Evolutionary conservation across 1,140 invertebrate species (phyloP), one percentile per base, ranked within the genome.

Genomic region (Alviniconcha marisindica): DNA sequence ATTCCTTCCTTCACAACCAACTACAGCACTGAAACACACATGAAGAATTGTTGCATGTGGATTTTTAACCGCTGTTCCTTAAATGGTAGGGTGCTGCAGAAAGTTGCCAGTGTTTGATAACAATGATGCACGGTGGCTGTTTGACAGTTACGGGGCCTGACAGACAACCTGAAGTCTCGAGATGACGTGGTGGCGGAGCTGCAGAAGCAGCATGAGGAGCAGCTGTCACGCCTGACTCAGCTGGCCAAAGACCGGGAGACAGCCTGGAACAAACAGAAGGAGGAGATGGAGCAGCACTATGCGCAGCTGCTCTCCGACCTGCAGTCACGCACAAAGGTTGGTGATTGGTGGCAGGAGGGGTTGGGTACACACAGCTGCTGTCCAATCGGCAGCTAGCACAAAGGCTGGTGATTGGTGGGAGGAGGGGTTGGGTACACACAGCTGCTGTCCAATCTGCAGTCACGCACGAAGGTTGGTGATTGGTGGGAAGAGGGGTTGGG

Each of bases 201-300:
- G 77, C 90, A 92, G 85, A 84, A 83, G 71, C 82, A 85, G 31
- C 89, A 91, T 82, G 90, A 90, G 69, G 89, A 90, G 38, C 92
- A 92, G 86, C 77, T 92, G 44, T 88, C 87, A 44, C 88, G 89
- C 77, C 84, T 93, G 40, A 89, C 88, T 36, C 79, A 84, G 1
- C 81, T 91, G 21, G 86, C 90, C 10, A 88, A 90, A 51, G 92
- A 90, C 60, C 83, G 90, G 54, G 90, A 92, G 77, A 21, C 86
- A 5, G 77, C 89, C 14, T 92, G 91, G 92, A 88, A 86, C 69
- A 90, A 89, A 86, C 92, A 93, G 84, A 92, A 91, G 82, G 87
- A 91, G 40, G 91, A 93, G 38, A 86, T 92, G 77, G 90, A 93
- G 85, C 87, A 87, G 38, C 91, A 92, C 81, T 93, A 92, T 85